Percentiles rank a stretch among this genome's conserved stretches.
phyloP scores from a whole-genome alignment of 1,140 invertebrate species.

The Drosophila seguyi region DNA sequence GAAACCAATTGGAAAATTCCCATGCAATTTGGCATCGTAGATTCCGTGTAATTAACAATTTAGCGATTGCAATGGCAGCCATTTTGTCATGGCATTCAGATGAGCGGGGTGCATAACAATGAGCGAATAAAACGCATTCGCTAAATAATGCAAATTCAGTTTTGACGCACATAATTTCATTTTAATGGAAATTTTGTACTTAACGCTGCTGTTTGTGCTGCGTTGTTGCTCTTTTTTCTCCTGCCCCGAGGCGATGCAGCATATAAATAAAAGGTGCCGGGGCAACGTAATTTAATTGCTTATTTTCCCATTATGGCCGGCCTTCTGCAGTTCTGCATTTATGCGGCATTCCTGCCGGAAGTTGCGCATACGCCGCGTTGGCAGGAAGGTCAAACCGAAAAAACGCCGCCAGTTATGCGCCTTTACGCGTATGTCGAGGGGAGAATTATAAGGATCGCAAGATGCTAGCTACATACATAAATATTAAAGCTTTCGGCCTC shows the following conservation, averaged over 20 bases:
- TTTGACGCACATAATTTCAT: constrained; percentile 71
- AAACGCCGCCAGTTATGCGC: constrained; percentile 57
- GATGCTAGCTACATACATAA: constrained; percentile 16
- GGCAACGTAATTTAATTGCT: constrained; percentile 72
- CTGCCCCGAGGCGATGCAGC: constrained; percentile 58
- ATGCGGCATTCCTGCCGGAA: constrained; percentile 52
- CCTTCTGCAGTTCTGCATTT: constrained; percentile 14
- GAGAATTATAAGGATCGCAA: neutral
- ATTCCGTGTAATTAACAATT: constrained; percentile 78
- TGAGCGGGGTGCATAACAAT: constrained; percentile 35
- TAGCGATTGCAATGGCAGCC: constrained; percentile 58
- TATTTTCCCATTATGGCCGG: constrained; percentile 55
- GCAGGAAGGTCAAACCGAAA: constrained; percentile 67
- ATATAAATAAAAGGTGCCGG: constrained; percentile 72
- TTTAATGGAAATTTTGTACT: constrained; percentile 72
- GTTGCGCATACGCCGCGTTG: constrained; percentile 68
- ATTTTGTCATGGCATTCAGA: constrained; percentile 52
- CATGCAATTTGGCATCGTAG: constrained; percentile 47
- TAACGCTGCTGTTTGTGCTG: constrained; percentile 15
- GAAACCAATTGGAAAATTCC: constrained; percentile 48
- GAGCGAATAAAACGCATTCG: constrained; percentile 25
- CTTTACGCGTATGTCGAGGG: neutral
- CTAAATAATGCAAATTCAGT: constrained; percentile 75
- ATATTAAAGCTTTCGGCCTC: constrained; percentile 11
- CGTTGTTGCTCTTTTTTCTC: neutral